A percentile compares a stretch with the other conserved stretches of the same genome.
Conservation (phyloP, 1,140 invertebrate species). For the Antheraea mylitta region DNA sequence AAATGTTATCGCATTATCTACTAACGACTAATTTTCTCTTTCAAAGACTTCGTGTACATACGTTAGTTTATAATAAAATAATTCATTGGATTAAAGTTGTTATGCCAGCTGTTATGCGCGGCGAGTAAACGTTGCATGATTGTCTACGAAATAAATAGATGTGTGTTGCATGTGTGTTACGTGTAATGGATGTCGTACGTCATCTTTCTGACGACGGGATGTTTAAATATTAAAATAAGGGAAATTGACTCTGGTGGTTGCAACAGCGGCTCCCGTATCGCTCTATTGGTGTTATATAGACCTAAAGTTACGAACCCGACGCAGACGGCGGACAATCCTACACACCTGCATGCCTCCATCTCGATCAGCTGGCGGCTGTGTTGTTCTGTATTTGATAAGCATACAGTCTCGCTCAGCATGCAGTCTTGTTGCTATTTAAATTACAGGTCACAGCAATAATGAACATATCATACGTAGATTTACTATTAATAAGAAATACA, state of each 20-base stretch:
- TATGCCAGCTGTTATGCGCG: conserved; percentile 15
- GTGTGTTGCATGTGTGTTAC: conserved; percentile 77
- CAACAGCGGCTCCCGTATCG: conserved; percentile 46
- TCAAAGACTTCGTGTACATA: conserved; percentile 54
- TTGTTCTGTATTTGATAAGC: conserved; percentile 32
- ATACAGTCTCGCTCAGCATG: conserved; percentile 56
- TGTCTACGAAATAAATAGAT: conserved; percentile 66
- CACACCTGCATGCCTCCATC: conserved; percentile 48
- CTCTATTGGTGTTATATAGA: conserved; percentile 72
- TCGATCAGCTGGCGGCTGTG: conserved; percentile 41
- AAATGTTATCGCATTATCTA: conserved; percentile 50
- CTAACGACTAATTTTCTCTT: conserved; percentile 42
- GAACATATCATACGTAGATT: conserved; percentile 62
- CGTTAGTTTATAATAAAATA: conserved; percentile 26
- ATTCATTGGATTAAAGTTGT: background rate
- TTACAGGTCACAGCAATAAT: conserved; percentile 50
- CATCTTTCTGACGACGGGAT: conserved; percentile 66
- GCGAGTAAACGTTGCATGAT: conserved; percentile 64
- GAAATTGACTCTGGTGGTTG: conserved; percentile 74
- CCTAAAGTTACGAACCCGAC: conserved; percentile 26
- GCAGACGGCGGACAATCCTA: conserved; percentile 33
- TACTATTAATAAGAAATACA: conserved; percentile 31
- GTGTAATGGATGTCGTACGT: conserved; percentile 73
- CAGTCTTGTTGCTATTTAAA: conserved; percentile 39
- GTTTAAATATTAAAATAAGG: conserved; percentile 68